Conservation (phyloP, 1,140 invertebrate species). For the Cyclargus thomasi region DNA sequence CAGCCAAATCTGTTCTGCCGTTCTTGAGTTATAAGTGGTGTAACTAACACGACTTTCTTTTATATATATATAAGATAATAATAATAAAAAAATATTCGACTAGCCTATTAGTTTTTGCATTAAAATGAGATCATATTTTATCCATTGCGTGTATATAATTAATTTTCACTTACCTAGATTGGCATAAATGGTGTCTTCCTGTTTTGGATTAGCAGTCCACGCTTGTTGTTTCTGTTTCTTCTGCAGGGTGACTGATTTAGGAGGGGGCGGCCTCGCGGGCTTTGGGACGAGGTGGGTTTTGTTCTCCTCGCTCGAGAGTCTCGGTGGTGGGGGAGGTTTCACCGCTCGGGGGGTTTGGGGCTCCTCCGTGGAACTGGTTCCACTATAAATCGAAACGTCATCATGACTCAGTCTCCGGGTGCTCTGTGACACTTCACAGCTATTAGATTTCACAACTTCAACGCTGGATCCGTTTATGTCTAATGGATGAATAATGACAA, state of each 20-base stretch:
- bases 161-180: constrained; percentile 83
- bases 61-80: too few relatives aligned
- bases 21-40: too few relatives aligned
- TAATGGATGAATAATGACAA: constrained; percentile 91
- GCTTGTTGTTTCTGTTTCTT: constrained; percentile 78
- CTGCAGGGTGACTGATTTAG: constrained; percentile 79
- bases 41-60: too few relatives aligned
- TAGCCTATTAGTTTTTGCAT: too few relatives aligned
- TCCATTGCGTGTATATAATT: too few relatives aligned
- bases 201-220: constrained; percentile 62
- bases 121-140: too few relatives aligned
- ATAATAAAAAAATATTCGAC: too few relatives aligned
- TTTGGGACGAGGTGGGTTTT: constrained; percentile 73
- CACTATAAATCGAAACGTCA: constrained; percentile 72
- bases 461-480: constrained; percentile 87
- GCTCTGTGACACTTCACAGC: constrained; percentile 56
- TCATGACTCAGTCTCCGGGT: constrained; percentile 68
- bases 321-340: constrained; percentile 73
- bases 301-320: constrained; percentile 74
- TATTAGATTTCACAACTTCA: constrained; percentile 82
- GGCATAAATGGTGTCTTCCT: constrained; percentile 82
- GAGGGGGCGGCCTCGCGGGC: constrained; percentile 82
- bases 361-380: constrained; percentile 70
- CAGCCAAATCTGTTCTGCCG: too few relatives aligned
- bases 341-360: constrained; percentile 48